Base-by-base conservation (phyloP, 2,888 invertebrate species). In the Oscheius sp. region DNA sequence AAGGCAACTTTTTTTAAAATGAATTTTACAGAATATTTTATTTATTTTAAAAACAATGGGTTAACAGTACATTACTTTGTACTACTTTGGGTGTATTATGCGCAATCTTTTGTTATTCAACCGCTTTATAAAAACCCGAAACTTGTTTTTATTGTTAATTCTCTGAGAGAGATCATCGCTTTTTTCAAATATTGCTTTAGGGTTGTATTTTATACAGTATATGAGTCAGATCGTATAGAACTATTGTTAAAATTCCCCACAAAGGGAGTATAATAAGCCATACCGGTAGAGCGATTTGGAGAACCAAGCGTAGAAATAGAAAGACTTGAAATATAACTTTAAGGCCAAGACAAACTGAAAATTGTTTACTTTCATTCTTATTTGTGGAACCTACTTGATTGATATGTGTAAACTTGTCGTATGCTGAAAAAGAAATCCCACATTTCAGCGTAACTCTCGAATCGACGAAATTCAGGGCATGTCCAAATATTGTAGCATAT, bases 291-390 rank as follows among this genome's bases (percentile, higher is more conserved):
- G 59, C 14, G 5, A 65, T 50, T 12, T 30, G 24, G 26, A 62
- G 61, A 0, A 57, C 50, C 14, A 75, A 33, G 1, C 68, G 71
- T 14, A 70, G 33, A 49, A 71, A 67, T 9, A 75, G 57, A 14
- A 75, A 38, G 20, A 67, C 47, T 56, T 75, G 66, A 47, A 73
- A 70, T 0, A 68, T n/a, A 1, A 72, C 44, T 59, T 73, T 73
- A 30, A 69, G 57, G 4, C 62, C 36, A 4, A 75, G 51, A 47
- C 71, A 71, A 5, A 69, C 75, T 75, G 73, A 45, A 75, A 75
- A 4, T 9, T 41, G 3, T 41, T 41, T 36, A 8, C 36, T 36
- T 36, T 14, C 12, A 44, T 44, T 8, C 47, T 17, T 6, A 47
- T 5, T 47, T 5, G 12, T 41, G 3, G 9, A 17, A 30, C 62